Base-by-base conservation (phyloP, 2,888 invertebrate species). In the Meganola albula region DNA sequence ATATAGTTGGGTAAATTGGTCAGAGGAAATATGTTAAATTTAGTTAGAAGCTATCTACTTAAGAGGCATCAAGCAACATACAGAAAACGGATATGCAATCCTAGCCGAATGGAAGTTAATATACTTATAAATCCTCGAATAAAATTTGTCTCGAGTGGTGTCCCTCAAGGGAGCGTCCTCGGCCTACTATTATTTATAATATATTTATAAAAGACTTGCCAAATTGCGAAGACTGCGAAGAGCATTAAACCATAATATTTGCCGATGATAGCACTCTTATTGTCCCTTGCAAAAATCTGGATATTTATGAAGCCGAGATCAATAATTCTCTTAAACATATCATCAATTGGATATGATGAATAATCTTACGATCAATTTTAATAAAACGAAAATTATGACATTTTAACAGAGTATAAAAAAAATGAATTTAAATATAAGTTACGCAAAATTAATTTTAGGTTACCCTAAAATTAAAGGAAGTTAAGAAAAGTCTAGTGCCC, bases 181-280 rank as follows among this genome's bases (percentile, higher is more conserved):
- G 24, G 10, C 24, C 24, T n/a, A n/a, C n/a, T n/a, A n/a, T n/a
- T n/a, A n/a, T n/a, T n/a, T n/a, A n/a, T n/a, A n/a, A n/a, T n/a
- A n/a, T n/a, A n/a, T n/a, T n/a, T n/a, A n/a, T n/a, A n/a, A n/a
- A n/a, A n/a, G n/a, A n/a, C n/a, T n/a, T n/a, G n/a, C 24, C 24
- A 9, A 24, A 24, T 3, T n/a, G n/a, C n/a, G n/a, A n/a, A n/a
- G n/a, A n/a, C n/a, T 24, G 6, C 8, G 12, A 11, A 4, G 7
- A 24, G 12, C 24, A 24, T 1, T 12, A 10, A 10, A 4, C 10
- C 3, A 11, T 12, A 11, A 3, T 24, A 4, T 24, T 24, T 11
- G 24, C 24, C 2, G 24, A 24, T 10, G 24, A 24, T 24, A 24
- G 24, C 7, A 24, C 24, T 10, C n/a, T n/a, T n/a, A n/a, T n/a